phyloP scores from a whole-genome alignment of 2,113 vertebrate genomes.

The Nerophis lumbriciformis region DNA sequence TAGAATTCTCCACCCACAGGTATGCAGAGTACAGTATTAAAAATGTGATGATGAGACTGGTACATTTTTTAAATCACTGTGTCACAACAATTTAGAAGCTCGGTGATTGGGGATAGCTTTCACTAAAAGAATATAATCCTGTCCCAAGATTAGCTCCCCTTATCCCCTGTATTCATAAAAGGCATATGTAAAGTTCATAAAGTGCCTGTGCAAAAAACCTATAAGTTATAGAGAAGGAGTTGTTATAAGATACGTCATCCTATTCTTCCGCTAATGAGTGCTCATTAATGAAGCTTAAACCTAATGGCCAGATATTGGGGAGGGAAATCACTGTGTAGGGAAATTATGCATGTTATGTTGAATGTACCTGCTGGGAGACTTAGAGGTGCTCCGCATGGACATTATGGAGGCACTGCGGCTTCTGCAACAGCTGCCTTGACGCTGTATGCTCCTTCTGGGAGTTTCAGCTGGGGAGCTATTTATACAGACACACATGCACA shows the following conservation, averaged over 20 bases:
- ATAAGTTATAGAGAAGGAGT: no score
- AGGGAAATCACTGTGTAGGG: not conserved
- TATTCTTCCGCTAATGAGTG: conserved; percentile 20
- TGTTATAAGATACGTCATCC: conserved; percentile 17
- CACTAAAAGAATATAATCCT: no score
- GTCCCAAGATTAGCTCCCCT: no score
- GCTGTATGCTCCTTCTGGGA: conserved; percentile 78
- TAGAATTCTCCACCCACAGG: no score
- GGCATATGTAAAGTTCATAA: no score
- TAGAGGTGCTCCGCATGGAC: conserved; percentile 81
- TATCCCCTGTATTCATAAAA: no score
- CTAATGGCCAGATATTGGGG: not conserved
- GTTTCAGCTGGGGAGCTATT: conserved; percentile 83
- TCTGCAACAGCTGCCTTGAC: conserved; percentile 85
- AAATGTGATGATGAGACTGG: no score
- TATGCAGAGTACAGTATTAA: no score
- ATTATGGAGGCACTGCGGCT: conserved; percentile 86
- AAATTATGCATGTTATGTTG: conserved; percentile 7
- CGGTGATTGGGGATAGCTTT: no score
- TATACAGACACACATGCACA: conserved; percentile 15
- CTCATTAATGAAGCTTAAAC: conserved; percentile 11
- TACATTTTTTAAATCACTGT: no score
- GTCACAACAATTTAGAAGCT: no score
- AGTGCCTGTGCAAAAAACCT: no score
- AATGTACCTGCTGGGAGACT: conserved; percentile 85